Evolutionary conservation across 2,797 vertebrate genomes (phyloP), one percentile per base, ranked within the genome.

Genomic region (Tokudaia muenninki): DNA sequence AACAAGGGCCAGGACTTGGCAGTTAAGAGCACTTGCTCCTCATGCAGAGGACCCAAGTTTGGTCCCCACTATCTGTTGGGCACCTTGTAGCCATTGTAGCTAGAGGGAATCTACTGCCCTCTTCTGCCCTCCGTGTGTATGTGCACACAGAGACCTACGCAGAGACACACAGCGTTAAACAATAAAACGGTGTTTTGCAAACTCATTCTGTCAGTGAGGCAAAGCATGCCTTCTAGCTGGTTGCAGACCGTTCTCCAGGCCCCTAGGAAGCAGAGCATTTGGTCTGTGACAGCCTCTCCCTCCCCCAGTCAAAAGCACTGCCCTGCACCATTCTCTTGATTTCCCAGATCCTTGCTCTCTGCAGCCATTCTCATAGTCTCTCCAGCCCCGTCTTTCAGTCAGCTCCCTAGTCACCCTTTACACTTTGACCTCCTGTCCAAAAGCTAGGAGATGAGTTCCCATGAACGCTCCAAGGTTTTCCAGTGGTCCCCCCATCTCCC

Each of bases 351-450:
- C 87, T 31, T 44, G 78, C 37, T 59, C 52, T 91, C 77, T 87
- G 81, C 57, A 83, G 84, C 81, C 92, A n/a, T 84, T 91, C 88
- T 97, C 47, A 12, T 70, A 92, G 94, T 61, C 59, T 90, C 55
- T 47, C 11, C 31, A 84, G 70, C 44, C 57, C 50, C 37, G 34
- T 70, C 96, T 92, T 95, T 79, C 81, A 47, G 82, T 79, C 59
- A 75, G 29, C 26, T 94, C 55, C 92, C 80, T 72, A 82, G 55
- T 34, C 52, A 34, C 44, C 70, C 79, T 44, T 86, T 84, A 65
- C 29, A 86, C 65, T 88, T 52, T 67, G 81, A 86, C 88, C 90
- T 91, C 72, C 72, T 87, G 65, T 87, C 75, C 79, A 59, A 95
- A 88, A 77, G 44, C 95, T 55, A 87, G 83, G 55, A 89, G 65